A percentile compares a stretch with the other conserved stretches of the same genome.
Evolutionary conservation across 2,888 invertebrate species (phyloP).

Genomic region (Pandemis corylana): DNA sequence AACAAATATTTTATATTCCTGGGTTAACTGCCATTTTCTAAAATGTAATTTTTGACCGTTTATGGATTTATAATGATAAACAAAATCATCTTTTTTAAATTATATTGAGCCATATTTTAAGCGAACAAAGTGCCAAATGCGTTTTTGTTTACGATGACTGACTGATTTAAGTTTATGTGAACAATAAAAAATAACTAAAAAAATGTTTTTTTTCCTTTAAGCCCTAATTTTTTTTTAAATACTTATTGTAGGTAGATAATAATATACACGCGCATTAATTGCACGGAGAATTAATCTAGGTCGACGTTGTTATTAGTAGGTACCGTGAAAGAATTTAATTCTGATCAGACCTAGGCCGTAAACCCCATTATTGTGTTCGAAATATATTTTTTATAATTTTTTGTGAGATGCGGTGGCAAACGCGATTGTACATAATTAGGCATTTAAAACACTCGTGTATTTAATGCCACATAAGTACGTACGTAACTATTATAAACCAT

Average conservation of each 20-base stretch:
- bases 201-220: slow-evolving; percentile 34
- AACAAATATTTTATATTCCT: background rate
- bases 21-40: background rate
- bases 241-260: background rate
- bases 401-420: too few relatives aligned
- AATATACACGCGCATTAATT: too few relatives aligned
- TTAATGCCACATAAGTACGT: too few relatives aligned
- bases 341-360: too few relatives aligned
- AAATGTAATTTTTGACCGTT: background rate
- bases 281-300: too few relatives aligned
- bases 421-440: too few relatives aligned
- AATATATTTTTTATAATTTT: too few relatives aligned
- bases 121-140: slow-evolving; percentile 83
- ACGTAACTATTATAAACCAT: too few relatives aligned
- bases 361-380: too few relatives aligned
- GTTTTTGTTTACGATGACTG: slow-evolving; percentile 80
- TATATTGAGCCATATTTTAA: slow-evolving; percentile 76
- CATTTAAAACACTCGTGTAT: too few relatives aligned
- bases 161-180: slow-evolving; percentile 71
- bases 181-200: slow-evolving; percentile 63
- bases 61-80: slow-evolving; percentile 34
- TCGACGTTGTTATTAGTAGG: background rate
- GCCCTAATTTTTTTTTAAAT: background rate
- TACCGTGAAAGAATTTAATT: background rate
- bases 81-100: slow-evolving; percentile 48